Percentiles rank a stretch among this genome's conserved stretches.
phyloP scores from a whole-genome alignment of 2,888 invertebrate species.

The Actias luna region DNA sequence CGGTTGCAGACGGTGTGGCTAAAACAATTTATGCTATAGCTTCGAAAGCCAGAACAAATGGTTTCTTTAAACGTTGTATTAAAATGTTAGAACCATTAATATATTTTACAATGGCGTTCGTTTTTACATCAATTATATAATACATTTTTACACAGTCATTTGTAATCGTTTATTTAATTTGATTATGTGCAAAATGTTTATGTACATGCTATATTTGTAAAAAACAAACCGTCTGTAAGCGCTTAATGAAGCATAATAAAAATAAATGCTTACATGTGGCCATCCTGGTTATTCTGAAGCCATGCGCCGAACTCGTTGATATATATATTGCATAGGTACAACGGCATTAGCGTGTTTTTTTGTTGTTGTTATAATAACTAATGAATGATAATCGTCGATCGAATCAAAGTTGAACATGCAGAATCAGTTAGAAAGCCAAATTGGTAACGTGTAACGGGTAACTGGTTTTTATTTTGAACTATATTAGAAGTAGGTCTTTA shows the following conservation, averaged over 20 bases:
- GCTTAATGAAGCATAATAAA: constrained; percentile 36
- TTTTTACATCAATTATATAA: neutral
- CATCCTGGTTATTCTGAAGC: constrained; percentile 75
- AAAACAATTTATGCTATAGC: neutral
- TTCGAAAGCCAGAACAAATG: neutral
- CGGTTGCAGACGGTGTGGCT: constrained; percentile 36
- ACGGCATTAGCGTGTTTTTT: constrained; percentile 9
- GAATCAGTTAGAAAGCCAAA: constrained; percentile 45
- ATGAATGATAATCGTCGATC: constrained; percentile 20
- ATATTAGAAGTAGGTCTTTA: neutral
- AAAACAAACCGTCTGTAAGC: constrained; percentile 37
- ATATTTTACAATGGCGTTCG: neutral
- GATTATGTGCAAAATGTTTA: neutral
- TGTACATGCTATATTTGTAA: neutral
- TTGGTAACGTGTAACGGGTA: constrained; percentile 12
- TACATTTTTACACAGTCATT: constrained; percentile 5
- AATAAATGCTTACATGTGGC: constrained; percentile 63
- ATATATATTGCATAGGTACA: constrained; percentile 37
- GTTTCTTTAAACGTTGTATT: neutral
- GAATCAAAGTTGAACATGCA: constrained; percentile 49
- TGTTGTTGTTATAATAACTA: constrained; percentile 4
- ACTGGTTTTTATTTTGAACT: neutral
- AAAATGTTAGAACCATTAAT: neutral
- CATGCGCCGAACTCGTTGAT: constrained; percentile 65
- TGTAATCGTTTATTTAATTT: neutral